Conservation (phyloP, 2,797 vertebrate species). For the Tachyglossus aculeatus region DNA sequence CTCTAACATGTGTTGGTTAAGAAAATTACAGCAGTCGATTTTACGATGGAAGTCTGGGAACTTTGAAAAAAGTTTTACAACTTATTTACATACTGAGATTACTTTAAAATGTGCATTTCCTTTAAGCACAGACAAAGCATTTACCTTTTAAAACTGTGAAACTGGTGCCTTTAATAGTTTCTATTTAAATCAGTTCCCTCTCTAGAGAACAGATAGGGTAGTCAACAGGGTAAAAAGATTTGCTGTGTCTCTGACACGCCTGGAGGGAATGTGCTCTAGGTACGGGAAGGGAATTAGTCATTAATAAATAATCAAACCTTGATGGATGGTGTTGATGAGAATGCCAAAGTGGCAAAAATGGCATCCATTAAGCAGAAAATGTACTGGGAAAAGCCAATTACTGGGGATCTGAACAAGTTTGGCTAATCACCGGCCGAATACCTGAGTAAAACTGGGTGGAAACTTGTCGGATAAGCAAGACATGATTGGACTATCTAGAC, state of each 20-base stretch:
- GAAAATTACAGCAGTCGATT: not conserved
- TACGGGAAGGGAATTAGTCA: not conserved
- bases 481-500: no score
- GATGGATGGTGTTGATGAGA: not conserved
- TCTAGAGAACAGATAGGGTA: not conserved
- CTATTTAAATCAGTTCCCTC: not conserved
- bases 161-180: not conserved
- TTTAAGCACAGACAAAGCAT: not conserved
- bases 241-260: not conserved
- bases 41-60: not conserved
- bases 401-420: no score
- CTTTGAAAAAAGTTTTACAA: not conserved
- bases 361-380: no score
- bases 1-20: not conserved
- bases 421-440: no score
- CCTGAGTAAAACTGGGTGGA: no score
- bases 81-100: not conserved
- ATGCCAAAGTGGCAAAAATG: not conserved
- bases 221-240: not conserved
- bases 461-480: no score
- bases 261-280: not conserved
- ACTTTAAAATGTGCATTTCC: not conserved
- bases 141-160: not conserved
- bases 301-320: not conserved
- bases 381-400: no score